Evolutionary conservation across 2,797 vertebrate species (phyloP).

Genomic region (Anguilla pacifica): DNA sequence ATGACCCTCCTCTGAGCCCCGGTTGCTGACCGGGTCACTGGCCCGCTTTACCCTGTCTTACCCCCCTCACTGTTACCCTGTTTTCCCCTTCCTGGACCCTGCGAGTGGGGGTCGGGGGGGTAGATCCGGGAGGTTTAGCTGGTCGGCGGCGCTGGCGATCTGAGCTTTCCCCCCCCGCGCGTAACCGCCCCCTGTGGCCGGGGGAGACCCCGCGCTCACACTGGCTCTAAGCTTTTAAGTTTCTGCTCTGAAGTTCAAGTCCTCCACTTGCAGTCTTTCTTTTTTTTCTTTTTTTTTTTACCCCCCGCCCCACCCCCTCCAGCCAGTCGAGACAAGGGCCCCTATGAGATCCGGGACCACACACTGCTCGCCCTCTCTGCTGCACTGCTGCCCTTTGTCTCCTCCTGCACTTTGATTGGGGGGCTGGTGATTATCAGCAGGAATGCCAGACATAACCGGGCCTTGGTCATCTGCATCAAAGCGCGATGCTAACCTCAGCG

Average conservation of each 20-base stretch:
- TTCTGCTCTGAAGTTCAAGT: slow-evolving; percentile 16
- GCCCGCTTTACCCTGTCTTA: slow-evolving; percentile 55
- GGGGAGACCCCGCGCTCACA: slow-evolving; percentile 10
- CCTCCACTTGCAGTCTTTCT: background rate
- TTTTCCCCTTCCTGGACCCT: slow-evolving; percentile 52
- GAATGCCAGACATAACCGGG: background rate
- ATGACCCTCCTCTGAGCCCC: slow-evolving; percentile 80
- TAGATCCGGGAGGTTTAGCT: slow-evolving; percentile 60
- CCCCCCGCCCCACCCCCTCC: background rate
- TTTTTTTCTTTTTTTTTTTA: too few species aligned
- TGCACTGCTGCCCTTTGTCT: background rate
- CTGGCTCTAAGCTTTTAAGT: background rate
- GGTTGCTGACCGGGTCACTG: slow-evolving; percentile 76
- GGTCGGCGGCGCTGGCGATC: slow-evolving; percentile 62
- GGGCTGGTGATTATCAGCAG: background rate
- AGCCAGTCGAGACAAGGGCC: slow-evolving; percentile 13
- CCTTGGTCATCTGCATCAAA: slow-evolving; percentile 1
- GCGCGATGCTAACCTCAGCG: background rate
- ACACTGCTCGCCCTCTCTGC: slow-evolving; percentile 4
- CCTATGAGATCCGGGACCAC: slow-evolving; percentile 21
- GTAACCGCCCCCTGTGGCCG: slow-evolving; percentile 21
- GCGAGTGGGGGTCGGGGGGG: slow-evolving; percentile 61
- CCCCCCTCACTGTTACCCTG: slow-evolving; percentile 8
- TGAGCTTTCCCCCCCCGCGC: slow-evolving; percentile 63
- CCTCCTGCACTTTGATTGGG: slow-evolving; percentile 7